These are phyloP conservation scores for Trachelipus rathkii DNA, from an alignment of 1,140 invertebrate genomes.

Conservation along the genomic window DNA sequence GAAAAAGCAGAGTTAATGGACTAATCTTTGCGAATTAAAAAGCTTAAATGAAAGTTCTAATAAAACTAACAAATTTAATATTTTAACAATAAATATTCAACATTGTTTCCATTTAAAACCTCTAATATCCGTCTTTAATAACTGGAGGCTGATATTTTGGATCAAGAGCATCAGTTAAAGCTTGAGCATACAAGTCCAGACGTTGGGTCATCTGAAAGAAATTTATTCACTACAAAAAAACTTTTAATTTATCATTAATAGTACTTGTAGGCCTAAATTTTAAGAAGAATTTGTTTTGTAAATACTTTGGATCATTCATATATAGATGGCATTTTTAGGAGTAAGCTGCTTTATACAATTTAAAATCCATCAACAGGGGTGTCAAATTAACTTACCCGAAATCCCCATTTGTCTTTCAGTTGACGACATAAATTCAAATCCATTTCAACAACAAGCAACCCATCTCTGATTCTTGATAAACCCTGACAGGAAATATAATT, in stretches of 20 bases:
- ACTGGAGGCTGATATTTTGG: neutral
- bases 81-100: neutral
- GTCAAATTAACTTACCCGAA: conserved; percentile 61
- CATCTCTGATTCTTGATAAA: conserved; percentile 78
- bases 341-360: too few species aligned
- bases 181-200: neutral
- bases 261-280: too few species aligned
- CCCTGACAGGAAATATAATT: conserved; percentile 53
- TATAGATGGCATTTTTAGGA: too few species aligned
- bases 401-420: conserved; percentile 90
- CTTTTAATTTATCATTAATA: too few species aligned
- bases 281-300: too few species aligned
- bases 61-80: too few species aligned
- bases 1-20: too few species aligned
- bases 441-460: conserved; percentile 83
- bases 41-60: too few species aligned
- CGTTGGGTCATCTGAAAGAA: neutral
- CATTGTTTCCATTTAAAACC: neutral
- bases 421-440: conserved; percentile 95
- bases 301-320: too few species aligned
- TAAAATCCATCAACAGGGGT: neutral
- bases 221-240: too few species aligned
- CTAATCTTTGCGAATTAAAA: too few species aligned
- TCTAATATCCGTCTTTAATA: neutral
- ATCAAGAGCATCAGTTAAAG: neutral